Percentiles rank a stretch among this genome's conserved stretches.
Conservation (phyloP, 2,113 vertebrate species). For the Psittacus erithacus region DNA sequence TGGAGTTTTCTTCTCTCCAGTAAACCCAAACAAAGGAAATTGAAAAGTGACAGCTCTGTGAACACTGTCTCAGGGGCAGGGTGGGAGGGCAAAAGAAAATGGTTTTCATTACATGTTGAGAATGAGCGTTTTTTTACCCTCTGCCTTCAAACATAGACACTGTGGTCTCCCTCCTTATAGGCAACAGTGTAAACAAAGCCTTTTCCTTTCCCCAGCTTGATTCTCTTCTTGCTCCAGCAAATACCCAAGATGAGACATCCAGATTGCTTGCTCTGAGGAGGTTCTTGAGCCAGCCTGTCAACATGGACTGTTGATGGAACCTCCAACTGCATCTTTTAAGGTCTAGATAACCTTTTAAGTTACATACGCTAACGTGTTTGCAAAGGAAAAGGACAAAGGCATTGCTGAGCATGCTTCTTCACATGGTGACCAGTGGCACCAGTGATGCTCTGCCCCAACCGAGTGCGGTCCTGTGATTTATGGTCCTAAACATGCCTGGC, state of each 20-base stretch:
- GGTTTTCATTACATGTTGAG: background rate
- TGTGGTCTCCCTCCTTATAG: background rate
- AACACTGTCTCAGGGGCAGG: background rate
- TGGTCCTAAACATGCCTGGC: background rate
- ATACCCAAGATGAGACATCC: background rate
- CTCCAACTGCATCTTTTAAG: background rate
- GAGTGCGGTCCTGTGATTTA: background rate
- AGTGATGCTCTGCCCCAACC: background rate
- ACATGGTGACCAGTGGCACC: background rate
- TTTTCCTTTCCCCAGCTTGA: background rate
- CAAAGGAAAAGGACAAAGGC: background rate
- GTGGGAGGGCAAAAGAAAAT: background rate
- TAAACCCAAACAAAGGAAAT: background rate
- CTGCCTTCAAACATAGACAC: background rate
- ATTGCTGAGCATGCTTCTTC: background rate
- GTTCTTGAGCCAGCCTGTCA: background rate
- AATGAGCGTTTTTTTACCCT: background rate
- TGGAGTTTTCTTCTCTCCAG: background rate
- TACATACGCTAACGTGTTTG: accelerated
- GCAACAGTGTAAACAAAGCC: background rate
- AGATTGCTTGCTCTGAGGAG: background rate
- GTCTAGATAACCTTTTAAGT: background rate
- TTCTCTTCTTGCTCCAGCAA: background rate
- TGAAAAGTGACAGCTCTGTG: background rate
- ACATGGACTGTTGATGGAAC: background rate